phyloP scores from a whole-genome alignment of 2,113 vertebrate genomes.

The Tragelaphus strepsiceros region DNA sequence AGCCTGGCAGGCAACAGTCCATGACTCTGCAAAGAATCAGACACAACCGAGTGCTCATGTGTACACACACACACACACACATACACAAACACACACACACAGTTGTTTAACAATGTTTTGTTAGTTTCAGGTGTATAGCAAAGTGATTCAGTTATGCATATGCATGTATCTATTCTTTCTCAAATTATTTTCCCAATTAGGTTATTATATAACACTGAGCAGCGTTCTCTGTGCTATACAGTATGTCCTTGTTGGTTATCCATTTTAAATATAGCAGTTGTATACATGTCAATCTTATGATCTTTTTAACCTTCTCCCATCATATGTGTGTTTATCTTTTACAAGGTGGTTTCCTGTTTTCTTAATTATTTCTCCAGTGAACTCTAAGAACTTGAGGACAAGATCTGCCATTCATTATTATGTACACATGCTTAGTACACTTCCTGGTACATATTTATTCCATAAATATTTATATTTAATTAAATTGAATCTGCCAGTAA shows the following conservation, averaged over 20 bases:
- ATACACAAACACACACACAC: background rate
- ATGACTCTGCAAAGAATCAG: background rate
- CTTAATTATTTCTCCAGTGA: background rate
- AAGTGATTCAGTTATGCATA: background rate
- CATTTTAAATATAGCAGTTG: background rate
- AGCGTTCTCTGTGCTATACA: background rate
- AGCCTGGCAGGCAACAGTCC: background rate
- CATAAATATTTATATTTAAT: background rate
- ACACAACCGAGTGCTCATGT: background rate
- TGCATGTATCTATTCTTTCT: background rate
- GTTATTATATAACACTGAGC: background rate
- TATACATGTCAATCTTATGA: background rate
- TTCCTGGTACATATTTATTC: background rate
- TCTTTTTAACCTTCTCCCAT: background rate
- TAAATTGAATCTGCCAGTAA: background rate
- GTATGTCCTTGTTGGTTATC: background rate
- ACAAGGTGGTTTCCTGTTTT: background rate
- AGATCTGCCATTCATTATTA: background rate
- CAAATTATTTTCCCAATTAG: background rate
- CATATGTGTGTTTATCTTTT: background rate
- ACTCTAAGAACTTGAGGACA: background rate
- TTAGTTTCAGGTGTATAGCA: background rate
- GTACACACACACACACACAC: background rate
- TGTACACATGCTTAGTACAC: background rate
- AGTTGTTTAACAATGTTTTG: background rate